Conservation (phyloP, 2,888 invertebrate species). For the Criorhina ranunculi region DNA sequence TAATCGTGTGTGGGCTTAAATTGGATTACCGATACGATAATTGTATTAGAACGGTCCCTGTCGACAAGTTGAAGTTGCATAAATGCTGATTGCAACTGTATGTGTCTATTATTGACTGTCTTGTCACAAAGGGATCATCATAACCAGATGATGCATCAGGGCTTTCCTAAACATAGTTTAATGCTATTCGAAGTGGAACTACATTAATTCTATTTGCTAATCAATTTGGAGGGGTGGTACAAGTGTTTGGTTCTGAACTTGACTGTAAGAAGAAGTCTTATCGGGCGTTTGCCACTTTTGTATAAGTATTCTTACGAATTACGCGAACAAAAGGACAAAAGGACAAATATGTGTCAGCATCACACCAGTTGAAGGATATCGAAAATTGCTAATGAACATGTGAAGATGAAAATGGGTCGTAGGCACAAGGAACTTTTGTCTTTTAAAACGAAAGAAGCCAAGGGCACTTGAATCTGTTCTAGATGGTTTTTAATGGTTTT, state of each 20-base stretch:
- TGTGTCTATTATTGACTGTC: neutral
- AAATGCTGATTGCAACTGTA: neutral
- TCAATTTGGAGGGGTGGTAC: too few relatives aligned
- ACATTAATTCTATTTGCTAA: neutral
- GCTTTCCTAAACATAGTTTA: neutral
- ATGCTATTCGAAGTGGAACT: neutral
- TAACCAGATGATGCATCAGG: neutral
- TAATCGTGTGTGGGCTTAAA: conserved; percentile 27
- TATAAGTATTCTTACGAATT: neutral
- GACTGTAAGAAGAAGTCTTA: neutral
- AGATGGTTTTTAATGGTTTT: too few relatives aligned
- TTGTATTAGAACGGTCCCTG: neutral
- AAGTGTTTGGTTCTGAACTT: neutral
- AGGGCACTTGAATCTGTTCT: too few relatives aligned
- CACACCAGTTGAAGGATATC: neutral
- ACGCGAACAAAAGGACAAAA: conserved; percentile 1
- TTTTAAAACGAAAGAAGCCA: too few relatives aligned
- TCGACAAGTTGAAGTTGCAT: neutral
- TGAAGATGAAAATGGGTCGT: too few relatives aligned
- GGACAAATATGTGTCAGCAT: conserved; percentile 3
- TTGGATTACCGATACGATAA: conserved; percentile 22
- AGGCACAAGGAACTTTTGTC: too few relatives aligned
- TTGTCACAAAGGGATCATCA: neutral
- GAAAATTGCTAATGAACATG: neutral
- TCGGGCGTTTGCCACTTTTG: neutral